phyloP scores from a whole-genome alignment of 1,140 invertebrate genomes.

The Polypedilum vanderplanki region DNA sequence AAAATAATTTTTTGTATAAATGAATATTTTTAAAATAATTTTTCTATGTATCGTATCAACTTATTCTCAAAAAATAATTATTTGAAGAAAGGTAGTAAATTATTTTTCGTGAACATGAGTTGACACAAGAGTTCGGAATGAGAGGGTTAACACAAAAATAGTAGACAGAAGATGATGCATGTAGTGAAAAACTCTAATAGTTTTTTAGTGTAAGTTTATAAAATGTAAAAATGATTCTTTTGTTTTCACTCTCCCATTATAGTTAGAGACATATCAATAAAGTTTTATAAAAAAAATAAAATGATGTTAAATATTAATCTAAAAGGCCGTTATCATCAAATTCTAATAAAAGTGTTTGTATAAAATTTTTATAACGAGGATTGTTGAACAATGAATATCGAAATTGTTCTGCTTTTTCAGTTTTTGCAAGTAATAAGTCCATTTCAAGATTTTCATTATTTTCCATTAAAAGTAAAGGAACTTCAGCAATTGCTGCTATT shows the following conservation, averaged over 20 bases:
- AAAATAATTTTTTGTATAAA: too few relatives aligned
- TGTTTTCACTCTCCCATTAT: neutral
- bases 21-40: neutral
- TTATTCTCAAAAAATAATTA: neutral
- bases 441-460: slow-evolving; percentile 36
- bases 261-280: slow-evolving; percentile 26
- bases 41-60: neutral
- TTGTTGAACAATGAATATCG: slow-evolving; percentile 40
- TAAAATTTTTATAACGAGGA: slow-evolving; percentile 40
- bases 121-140: slow-evolving; percentile 9
- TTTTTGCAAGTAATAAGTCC: slow-evolving; percentile 38
- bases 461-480: slow-evolving; percentile 40
- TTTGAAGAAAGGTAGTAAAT: neutral
- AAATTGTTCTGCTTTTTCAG: slow-evolving; percentile 38
- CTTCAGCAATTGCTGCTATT: slow-evolving; percentile 41
- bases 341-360: slow-evolving; percentile 41
- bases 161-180: too few relatives aligned
- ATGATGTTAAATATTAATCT: too few relatives aligned
- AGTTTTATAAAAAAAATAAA: neutral
- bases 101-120: neutral
- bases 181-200: too few relatives aligned
- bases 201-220: neutral
- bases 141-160: neutral
- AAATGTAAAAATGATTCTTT: neutral
- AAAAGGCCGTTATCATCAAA: slow-evolving; percentile 41